Percentiles rank a stretch among this genome's conserved stretches.
Evolutionary conservation across 2,797 vertebrate species (phyloP).

Genomic region (Moxostoma hubbsi): DNA sequence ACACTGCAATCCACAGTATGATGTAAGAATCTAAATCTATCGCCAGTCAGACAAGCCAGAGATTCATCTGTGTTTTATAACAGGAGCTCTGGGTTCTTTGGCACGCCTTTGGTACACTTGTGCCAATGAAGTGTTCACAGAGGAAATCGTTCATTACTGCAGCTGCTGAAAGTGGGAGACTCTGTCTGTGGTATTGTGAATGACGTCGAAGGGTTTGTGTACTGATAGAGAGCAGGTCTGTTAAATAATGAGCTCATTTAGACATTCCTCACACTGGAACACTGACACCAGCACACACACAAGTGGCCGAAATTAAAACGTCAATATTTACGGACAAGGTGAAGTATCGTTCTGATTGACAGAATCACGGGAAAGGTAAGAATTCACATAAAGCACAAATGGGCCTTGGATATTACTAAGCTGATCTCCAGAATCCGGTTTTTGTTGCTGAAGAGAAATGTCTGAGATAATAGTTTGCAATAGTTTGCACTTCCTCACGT

Average conservation of each 20-base stretch:
- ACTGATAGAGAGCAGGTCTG: conserved; percentile 19
- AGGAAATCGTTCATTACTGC: conserved; percentile 44
- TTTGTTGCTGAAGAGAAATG: too few relatives aligned
- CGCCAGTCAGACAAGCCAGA: conserved; percentile 40
- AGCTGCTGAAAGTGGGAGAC: conserved; percentile 53
- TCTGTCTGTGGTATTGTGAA: conserved; percentile 17
- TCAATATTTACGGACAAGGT: background rate
- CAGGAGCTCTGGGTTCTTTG: conserved; percentile 43
- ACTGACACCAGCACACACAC: background rate
- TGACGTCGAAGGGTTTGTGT: background rate
- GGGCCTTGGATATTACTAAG: background rate
- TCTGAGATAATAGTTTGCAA: too few relatives aligned
- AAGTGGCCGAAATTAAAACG: background rate
- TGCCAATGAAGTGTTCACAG: conserved; percentile 41
- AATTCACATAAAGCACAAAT: background rate
- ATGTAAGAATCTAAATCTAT: conserved; percentile 38
- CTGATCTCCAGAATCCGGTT: too few relatives aligned
- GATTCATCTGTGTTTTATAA: conserved; percentile 54
- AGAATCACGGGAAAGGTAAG: background rate
- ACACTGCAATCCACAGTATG: conserved; percentile 34
- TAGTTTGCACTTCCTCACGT: too few relatives aligned
- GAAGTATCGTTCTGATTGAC: background rate
- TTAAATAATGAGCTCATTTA: conserved; percentile 25
- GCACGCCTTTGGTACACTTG: conserved; percentile 31
- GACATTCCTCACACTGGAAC: conserved; percentile 24